A percentile compares a stretch with the other conserved stretches of the same genome.
Evolutionary conservation across 2,888 invertebrate species (phyloP).

Genomic region (Erebia palarica): DNA sequence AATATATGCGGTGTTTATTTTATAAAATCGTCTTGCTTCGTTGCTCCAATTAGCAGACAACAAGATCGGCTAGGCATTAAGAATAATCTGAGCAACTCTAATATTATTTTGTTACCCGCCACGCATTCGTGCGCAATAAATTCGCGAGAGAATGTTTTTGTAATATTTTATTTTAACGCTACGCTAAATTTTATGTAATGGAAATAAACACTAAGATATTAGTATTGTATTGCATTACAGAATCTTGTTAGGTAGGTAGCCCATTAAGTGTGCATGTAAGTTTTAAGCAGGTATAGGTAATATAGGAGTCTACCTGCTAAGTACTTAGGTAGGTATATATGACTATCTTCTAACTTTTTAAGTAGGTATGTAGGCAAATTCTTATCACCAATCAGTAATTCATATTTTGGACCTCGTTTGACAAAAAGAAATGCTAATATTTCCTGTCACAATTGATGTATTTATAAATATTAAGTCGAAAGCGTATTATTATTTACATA

Average conservation of each 20-base stretch:
- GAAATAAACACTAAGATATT: slow-evolving; percentile 16
- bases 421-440: neutral
- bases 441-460: neutral
- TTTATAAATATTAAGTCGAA: neutral
- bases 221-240: neutral
- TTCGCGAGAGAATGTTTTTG: slow-evolving; percentile 63
- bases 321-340: no score
- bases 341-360: no score
- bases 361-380: no score
- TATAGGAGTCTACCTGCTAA: neutral
- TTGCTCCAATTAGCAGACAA: slow-evolving; percentile 35
- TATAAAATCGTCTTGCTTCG: slow-evolving; percentile 19
- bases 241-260: neutral
- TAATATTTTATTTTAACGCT: slow-evolving; percentile 64
- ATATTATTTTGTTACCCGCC: slow-evolving; percentile 49
- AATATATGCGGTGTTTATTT: slow-evolving; percentile 7
- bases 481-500: slow-evolving; percentile 5
- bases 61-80: slow-evolving; percentile 33
- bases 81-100: no score
- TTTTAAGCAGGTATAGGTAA: neutral
- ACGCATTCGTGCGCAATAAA: slow-evolving; percentile 70
- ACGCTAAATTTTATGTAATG: slow-evolving; percentile 49
- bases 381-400: no score
- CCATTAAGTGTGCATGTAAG: neutral
- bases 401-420: neutral